Evolutionary conservation across 2,797 vertebrate species (phyloP), one percentile per base, ranked within the genome.

Genomic region (Falco naumanni): DNA sequence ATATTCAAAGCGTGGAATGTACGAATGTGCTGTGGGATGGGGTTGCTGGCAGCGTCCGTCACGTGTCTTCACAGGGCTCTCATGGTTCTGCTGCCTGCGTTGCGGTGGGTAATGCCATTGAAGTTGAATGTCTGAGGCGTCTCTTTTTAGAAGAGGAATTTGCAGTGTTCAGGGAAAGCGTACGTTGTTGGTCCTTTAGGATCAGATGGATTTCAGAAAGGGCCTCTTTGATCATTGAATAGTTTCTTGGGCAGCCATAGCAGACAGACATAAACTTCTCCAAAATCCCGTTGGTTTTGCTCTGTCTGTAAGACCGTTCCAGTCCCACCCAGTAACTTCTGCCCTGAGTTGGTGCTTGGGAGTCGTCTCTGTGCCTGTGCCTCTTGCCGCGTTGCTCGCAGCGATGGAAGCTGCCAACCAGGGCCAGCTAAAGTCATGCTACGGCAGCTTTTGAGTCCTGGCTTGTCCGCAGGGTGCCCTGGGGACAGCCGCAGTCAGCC

Each of bases 391-490:
- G 20, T 20, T 15, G 19, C 33, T 45, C 7, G 1, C 63, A 47
- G 41, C 26, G 4, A 6, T 8, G 43, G 64, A 22, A 63, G 34
- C 50, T 70, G 87, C 43, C 15, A 19, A 11, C 20, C 11, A 18
- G 41, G 41, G 25, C 34, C 7, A 12, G 24, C 17, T 5, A 2
- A 17, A 6, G 33, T 20, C 15, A 65, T 54, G n/a, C 29, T 41
- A 5, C 0, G 1, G 68, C n/a, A 60, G 53, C 18, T 74, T 15
- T 37, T 11, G 64, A 21, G 37, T 17, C 34, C 21, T 22, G 13
- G 9, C 33, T 65, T 0, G 0, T 45, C 59, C 1, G 0, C 2
- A 0, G 2, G 33, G 48, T 37, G 34, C 7, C 22, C 29, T 7
- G 13, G 19, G 14, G 7, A 47, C 66, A 11, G 39, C 17, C 2